phyloP scores from a whole-genome alignment of 2,113 vertebrate genomes.

The Brienomyrus longianalis region DNA sequence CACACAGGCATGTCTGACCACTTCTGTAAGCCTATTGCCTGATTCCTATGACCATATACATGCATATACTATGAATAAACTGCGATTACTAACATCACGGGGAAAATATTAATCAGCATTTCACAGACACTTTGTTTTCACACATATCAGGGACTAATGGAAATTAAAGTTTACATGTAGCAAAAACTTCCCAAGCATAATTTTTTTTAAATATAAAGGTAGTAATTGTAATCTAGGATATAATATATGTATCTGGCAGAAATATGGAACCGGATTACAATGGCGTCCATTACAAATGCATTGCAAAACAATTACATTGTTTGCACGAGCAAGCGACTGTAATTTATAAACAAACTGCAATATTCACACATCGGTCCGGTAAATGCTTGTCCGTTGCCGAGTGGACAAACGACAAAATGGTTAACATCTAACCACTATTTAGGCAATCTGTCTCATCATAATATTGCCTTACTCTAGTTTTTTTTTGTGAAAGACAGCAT shows the following conservation, averaged over 20 bases:
- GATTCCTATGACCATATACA: neutral
- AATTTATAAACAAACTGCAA: neutral
- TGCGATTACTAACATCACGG: neutral
- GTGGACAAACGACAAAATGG: neutral
- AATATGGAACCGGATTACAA: neutral
- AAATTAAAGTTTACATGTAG: slow-evolving; percentile 8
- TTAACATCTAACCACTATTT: neutral
- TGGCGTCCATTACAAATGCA: neutral
- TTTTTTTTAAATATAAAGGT: neutral
- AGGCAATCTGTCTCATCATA: neutral
- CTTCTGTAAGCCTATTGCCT: neutral
- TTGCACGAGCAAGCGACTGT: slow-evolving; percentile 1
- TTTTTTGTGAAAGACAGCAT: neutral
- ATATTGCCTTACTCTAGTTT: neutral
- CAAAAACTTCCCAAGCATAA: neutral
- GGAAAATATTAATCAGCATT: neutral
- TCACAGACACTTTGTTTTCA: neutral
- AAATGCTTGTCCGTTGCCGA: neutral
- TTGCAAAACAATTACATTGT: neutral
- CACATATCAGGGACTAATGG: neutral
- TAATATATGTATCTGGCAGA: neutral
- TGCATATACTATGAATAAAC: neutral
- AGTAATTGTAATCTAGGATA: neutral
- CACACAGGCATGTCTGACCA: neutral
- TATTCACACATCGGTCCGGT: neutral